Percentiles rank a stretch among this genome's conserved stretches.
Conservation (phyloP, 2,113 vertebrate genomes). For the Malurus alboscapulatus region DNA sequence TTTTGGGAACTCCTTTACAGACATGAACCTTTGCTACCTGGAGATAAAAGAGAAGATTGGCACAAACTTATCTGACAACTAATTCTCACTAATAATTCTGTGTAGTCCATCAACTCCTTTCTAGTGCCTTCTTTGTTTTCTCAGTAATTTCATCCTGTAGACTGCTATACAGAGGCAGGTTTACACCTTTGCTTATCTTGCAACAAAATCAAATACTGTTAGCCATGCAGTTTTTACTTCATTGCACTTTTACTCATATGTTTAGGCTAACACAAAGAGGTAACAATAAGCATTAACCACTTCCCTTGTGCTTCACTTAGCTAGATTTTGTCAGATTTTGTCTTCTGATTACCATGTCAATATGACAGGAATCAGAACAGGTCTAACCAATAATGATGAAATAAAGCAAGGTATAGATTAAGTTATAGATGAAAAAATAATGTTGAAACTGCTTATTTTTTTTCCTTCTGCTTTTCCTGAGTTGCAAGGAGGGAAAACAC, state of each 20-base stretch:
- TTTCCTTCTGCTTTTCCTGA: not conserved
- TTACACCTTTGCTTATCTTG: not conserved
- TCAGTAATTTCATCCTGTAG: not conserved
- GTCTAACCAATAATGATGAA: not conserved
- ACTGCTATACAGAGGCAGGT: not conserved
- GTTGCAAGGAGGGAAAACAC: not conserved
- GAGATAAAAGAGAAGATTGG: not conserved
- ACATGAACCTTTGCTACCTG: not conserved
- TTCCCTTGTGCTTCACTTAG: not conserved
- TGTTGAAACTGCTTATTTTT: not conserved
- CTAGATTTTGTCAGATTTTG: not conserved
- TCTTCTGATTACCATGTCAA: not conserved
- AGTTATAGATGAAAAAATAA: not conserved
- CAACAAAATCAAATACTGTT: not conserved
- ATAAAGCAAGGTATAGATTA: not conserved
- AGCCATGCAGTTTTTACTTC: not conserved
- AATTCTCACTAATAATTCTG: not conserved
- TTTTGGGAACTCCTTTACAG: not conserved
- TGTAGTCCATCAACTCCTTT: not conserved
- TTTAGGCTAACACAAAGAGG: not conserved
- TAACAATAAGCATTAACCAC: not conserved
- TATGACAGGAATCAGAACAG: not conserved
- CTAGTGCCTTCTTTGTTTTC: not conserved
- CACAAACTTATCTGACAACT: not conserved
- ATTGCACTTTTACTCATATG: not conserved